Evolutionary conservation across 2,888 invertebrate genomes (phyloP), one percentile per base, ranked within the genome.

Genomic region (Tachina grossa): DNA sequence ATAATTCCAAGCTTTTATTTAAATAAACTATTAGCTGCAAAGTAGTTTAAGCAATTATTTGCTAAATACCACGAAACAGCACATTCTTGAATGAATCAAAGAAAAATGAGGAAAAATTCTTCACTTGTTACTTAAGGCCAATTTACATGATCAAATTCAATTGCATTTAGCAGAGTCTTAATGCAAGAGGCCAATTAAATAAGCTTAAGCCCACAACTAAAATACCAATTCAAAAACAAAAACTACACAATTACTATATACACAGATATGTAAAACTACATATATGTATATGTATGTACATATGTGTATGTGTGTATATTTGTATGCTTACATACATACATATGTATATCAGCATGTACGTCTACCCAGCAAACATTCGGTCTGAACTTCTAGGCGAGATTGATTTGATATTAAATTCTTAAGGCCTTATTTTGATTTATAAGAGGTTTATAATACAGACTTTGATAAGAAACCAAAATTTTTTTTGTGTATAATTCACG

Each of bases 111-210:
- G 19, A 68, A 74, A 78, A 53, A 51, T 59, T 72, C 51, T 80
- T 83, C 79, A 85, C 85, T 89, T 88, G 83, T 88, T 89, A 89
- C 91, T 90, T 91, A 90, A 88, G 89, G 89, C 89, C 91, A 90
- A 90, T 91, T 91, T 89, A 91, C 92, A 90, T 91, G 92, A 91
- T 88, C 90, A 91, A 91, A 91, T 90, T 90, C 89, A 90, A 92
- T 91, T 90, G 91, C 89, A 89, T 84, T 87, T 84, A 85, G 87
- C 59, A 86, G 87, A 87, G 89, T 88, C 90, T 88, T 91, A 91
- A 91, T 90, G 88, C 91, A 88, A 87, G 86, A 89, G 90, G 88
- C 89, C 91, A 90, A 91, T 92, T 91, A 91, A 91, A 88, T 88
- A 85, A 87, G 88, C 89, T 89, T 91, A 90, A 88, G 87, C 86